These are phyloP conservation scores for Cryptocheilus praepositus DNA, from an alignment of 2,888 invertebrate genomes.

Conservation along the genomic window DNA sequence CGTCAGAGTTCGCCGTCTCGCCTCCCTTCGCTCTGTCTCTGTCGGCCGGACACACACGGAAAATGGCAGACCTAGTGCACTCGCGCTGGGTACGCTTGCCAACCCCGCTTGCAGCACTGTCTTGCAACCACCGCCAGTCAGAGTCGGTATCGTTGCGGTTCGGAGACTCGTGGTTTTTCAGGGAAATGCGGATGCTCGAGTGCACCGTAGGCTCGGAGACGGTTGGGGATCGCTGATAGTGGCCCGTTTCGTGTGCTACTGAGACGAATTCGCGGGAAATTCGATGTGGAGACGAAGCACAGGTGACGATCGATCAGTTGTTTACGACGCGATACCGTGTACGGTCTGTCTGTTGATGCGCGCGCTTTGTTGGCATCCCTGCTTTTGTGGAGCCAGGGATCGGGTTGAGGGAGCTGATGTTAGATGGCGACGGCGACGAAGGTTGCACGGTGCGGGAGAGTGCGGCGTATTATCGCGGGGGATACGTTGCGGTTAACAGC, in stretches of 20 bases:
- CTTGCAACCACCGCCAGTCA: conserved; percentile 1
- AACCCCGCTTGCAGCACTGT: conserved; percentile 32
- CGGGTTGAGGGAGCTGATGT: no score
- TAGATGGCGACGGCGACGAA: no score
- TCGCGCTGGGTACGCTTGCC: conserved; percentile 58
- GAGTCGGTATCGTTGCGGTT: no score
- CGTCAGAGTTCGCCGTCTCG: conserved; percentile 4
- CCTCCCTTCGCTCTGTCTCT: conserved; percentile 16
- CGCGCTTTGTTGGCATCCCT: conserved; percentile 52
- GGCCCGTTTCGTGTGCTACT: neutral
- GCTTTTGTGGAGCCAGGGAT: conserved; percentile 6
- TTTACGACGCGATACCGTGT: conserved; percentile 56
- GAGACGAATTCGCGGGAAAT: conserved; percentile 16
- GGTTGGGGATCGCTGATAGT: no score
- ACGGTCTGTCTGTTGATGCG: conserved; percentile 42
- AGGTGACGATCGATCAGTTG: conserved; percentile 38
- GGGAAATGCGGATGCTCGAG: no score
- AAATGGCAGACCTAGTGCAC: conserved; percentile 68
- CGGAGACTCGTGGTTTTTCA: no score
- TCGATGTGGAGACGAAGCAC: conserved; percentile 19
- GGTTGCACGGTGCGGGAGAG: no score
- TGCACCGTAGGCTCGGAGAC: no score
- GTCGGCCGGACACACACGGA: conserved; percentile 53
- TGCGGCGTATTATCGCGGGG: no score
- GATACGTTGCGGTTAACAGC: no score